phyloP scores from a whole-genome alignment of 2,113 vertebrate genomes.

The Sebastes fasciatus region DNA sequence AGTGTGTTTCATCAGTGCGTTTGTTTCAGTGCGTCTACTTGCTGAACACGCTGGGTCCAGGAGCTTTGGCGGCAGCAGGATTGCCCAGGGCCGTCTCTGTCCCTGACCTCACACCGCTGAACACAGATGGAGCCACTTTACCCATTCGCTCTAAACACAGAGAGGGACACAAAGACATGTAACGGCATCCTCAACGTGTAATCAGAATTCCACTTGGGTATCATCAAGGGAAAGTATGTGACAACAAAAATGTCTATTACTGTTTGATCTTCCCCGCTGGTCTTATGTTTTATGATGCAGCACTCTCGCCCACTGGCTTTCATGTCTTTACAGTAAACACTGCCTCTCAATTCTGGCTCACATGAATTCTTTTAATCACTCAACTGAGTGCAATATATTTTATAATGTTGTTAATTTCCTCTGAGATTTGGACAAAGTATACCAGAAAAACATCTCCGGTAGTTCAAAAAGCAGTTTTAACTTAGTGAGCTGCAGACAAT shows the following conservation, averaged over 20 bases:
- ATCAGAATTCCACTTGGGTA: background rate
- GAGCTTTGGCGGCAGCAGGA: constrained; percentile 76
- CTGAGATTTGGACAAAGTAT: background rate
- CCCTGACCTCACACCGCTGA: constrained; percentile 89
- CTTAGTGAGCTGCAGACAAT: background rate
- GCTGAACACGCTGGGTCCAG: constrained; percentile 90
- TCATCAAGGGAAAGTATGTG: background rate
- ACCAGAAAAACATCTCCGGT: background rate
- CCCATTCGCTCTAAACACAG: constrained; percentile 89
- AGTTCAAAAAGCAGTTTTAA: background rate
- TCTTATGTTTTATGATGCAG: background rate
- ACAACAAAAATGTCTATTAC: background rate
- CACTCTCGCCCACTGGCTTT: background rate
- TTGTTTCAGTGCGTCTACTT: constrained; percentile 67
- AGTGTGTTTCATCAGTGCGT: background rate
- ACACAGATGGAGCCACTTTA: constrained; percentile 90
- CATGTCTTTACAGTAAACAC: background rate
- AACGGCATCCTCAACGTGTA: background rate
- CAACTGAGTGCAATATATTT: background rate
- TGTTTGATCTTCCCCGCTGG: background rate
- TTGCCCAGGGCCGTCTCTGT: constrained; percentile 90
- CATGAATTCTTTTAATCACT: background rate
- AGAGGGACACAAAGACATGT: constrained; percentile 18
- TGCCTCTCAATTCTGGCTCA: background rate
- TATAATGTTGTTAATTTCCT: background rate